Evolutionary conservation across 2,888 invertebrate genomes (phyloP).

Genomic region (Microctonus brassicae): DNA sequence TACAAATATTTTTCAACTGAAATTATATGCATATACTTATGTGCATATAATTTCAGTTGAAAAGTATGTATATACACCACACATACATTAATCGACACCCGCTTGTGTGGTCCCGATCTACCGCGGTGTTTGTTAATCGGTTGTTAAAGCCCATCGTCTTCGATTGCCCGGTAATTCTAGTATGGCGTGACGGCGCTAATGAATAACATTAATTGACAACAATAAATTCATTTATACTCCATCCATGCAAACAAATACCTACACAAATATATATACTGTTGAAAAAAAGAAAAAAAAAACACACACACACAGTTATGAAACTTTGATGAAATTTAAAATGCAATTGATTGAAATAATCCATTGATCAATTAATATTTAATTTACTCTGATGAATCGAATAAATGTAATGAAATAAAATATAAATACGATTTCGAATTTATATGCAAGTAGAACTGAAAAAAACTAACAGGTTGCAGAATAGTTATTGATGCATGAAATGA

Average conservation of each 20-base stretch:
- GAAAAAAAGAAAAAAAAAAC: background rate
- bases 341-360: too few species aligned
- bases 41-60: background rate
- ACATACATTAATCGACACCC: slow-evolving; percentile 22
- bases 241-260: background rate
- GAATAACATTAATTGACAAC: slow-evolving; percentile 55
- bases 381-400: too few species aligned
- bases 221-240: slow-evolving; percentile 44
- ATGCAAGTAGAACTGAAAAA: too few species aligned
- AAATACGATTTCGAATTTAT: too few species aligned
- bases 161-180: slow-evolving; percentile 38
- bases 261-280: background rate
- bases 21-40: background rate
- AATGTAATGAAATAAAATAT: too few species aligned
- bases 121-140: slow-evolving; percentile 46
- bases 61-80: background rate
- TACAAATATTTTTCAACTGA: background rate
- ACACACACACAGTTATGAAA: too few species aligned
- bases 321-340: too few species aligned
- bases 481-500: too few species aligned
- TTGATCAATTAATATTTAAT: too few species aligned
- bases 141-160: slow-evolving; percentile 44
- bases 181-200: slow-evolving; percentile 43
- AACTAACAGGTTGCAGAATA: too few species aligned
- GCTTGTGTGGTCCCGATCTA: slow-evolving; percentile 53